Base-by-base conservation (phyloP, 1,140 invertebrate species). In the Zeugodacus cucurbitae region DNA sequence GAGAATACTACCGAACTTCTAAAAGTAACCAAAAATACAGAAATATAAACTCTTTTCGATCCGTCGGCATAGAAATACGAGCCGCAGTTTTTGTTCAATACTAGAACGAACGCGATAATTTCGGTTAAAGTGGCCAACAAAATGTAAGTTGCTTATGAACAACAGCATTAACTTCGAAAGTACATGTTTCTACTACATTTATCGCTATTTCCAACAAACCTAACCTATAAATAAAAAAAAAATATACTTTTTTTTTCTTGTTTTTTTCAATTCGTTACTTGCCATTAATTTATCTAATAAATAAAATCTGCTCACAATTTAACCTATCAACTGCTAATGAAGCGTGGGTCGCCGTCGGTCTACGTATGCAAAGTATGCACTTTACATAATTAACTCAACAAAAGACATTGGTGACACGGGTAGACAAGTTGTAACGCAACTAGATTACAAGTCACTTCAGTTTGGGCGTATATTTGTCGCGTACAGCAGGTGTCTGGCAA, bases 361-460 rank as follows among this genome's bases (percentile, higher is more conserved):
- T 48, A 20, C 17, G 22, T 82, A 82, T 48, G 74, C 74, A 82
- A 82, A 82, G 14, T 29, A 82, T 48, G 74, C 34, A 48, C 34
- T 82, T 82, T 82, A 17, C 32, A 62, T 70, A 82, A 82, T 82
- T 82, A 82, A 82, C 41, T 82, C 74, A 82, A 20, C 41, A 17
- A 82, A 82, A 82, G 74, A 10, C 34, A 48, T 20, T 22, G 44
- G 44, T 82, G 74, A 82, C 74, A 82, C n/a, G 44, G 37, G 74
- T 34, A 82, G 74, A 82, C 74, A 82, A 82, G 74, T 82, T 82
- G 74, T 82, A 82, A 82, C n/a, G 37, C 74, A 82, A 48, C 74
- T 82, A 48, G 74, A 82, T 82, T 82, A 82, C 74, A 82, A 82
- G 74, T 82, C 74, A 82, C 74, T 82, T 7, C n/a, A 82, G 41